phyloP scores from a whole-genome alignment of 2,888 invertebrate genomes.

The Dynastes tityus region DNA sequence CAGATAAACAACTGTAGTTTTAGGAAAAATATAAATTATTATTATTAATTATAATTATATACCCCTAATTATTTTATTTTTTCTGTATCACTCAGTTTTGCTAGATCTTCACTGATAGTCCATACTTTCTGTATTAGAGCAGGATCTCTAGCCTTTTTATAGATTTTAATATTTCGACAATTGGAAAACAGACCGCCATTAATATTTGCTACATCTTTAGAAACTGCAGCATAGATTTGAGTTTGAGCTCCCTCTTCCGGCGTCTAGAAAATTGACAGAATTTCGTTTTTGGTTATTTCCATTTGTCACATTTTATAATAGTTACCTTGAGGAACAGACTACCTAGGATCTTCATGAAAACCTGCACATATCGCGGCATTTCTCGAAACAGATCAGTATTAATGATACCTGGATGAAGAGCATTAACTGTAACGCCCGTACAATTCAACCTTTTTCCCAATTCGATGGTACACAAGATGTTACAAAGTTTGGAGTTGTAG shows the following conservation, averaged over 20 bases:
- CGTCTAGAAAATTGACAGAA: constrained; percentile 73
- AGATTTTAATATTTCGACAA: constrained; percentile 78
- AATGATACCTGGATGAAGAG: constrained; percentile 62
- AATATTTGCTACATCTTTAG: constrained; percentile 81
- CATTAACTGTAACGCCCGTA: constrained; percentile 58
- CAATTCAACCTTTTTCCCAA: constrained; percentile 58
- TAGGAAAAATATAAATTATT: too few relatives aligned
- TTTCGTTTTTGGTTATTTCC: too few relatives aligned
- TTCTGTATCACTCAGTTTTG: constrained; percentile 25
- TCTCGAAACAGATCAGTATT: constrained; percentile 21
- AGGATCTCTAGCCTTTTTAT: constrained; percentile 76
- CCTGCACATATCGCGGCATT: too few relatives aligned
- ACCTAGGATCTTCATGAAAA: too few relatives aligned
- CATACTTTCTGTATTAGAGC: constrained; percentile 84
- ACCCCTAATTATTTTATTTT: constrained; percentile 12
- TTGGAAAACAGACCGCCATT: constrained; percentile 87
- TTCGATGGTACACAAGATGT: constrained; percentile 60
- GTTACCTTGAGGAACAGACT: too few relatives aligned
- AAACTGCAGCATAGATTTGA: constrained; percentile 81
- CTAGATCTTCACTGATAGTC: constrained; percentile 84
- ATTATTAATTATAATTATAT: too few relatives aligned
- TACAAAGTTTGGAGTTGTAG: constrained; percentile 60
- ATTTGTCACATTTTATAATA: neutral
- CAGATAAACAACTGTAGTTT: too few relatives aligned
- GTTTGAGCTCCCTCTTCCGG: constrained; percentile 88